Conservation (phyloP, 2,888 invertebrate genomes). For the Aspidapion aeneum region DNA sequence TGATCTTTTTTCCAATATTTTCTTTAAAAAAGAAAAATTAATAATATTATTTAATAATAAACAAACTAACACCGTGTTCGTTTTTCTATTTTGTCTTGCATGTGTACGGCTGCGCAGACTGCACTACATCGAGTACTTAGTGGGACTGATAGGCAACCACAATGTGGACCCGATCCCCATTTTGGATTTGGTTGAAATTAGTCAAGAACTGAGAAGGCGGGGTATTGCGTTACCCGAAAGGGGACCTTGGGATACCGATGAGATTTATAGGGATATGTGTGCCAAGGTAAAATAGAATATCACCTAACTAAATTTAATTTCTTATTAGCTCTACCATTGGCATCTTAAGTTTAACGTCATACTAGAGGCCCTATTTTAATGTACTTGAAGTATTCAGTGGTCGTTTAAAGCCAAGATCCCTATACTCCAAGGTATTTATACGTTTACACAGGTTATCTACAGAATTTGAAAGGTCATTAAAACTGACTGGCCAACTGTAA, state of each 20-base stretch:
- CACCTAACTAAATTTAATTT: too few relatives aligned
- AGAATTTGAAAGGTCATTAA: too few relatives aligned
- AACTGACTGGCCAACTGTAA: too few relatives aligned
- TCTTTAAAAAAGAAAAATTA: too few relatives aligned
- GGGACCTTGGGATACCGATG: conserved; percentile 77
- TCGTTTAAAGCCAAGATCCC: too few relatives aligned
- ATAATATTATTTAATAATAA: too few relatives aligned
- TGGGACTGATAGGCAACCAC: conserved; percentile 77
- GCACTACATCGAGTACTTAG: conserved; percentile 96
- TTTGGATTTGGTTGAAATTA: conserved; percentile 82
- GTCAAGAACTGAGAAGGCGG: conserved; percentile 81
- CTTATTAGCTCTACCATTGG: too few relatives aligned
- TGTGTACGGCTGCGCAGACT: conserved; percentile 59
- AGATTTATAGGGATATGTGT: conserved; percentile 79
- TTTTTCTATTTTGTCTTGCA: neutral
- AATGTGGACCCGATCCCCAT: conserved; percentile 86
- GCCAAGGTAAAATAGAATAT: conserved; percentile 67
- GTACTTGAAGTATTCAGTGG: too few relatives aligned
- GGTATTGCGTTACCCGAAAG: conserved; percentile 81
- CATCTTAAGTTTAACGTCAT: too few relatives aligned
- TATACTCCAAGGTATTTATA: too few relatives aligned
- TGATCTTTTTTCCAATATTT: neutral
- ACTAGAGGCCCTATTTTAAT: too few relatives aligned
- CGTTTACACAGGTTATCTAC: too few relatives aligned
- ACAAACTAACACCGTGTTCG: neutral